Base-by-base conservation (phyloP, 2,888 invertebrate species). In the Lydus trimaculatus region DNA sequence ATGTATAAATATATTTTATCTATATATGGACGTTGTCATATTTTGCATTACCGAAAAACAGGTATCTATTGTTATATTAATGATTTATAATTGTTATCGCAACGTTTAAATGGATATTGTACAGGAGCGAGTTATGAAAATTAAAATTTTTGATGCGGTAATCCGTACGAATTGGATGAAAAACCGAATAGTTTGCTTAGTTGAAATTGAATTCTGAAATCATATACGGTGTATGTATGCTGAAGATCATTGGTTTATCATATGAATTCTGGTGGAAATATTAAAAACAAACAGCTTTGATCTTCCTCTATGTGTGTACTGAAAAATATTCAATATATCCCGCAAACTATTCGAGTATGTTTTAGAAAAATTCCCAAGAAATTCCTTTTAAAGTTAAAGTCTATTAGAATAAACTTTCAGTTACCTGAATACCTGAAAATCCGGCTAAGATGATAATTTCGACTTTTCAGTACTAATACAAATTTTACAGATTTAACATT, bases 1-100 rank as follows among this genome's bases (percentile, higher is more conserved):
- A 5, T 78, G 74, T 81, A 78, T 81, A 81, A 81, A 81, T 80
- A 80, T 78, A 79, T 78, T 76, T 78, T 77, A 78, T 78, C 76
- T 73, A 79, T 79, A 77, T 78, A 76, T 78, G 78, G 76, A 75
- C 77, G 72, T 75, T 74, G 74, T 76, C 77, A 77, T 70, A 70
- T 72, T 64, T 39, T 48, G 58, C 62, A 59, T 4, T 23, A 25
- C 48, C 20, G 9, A 15, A 52, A 52, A 52, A 52, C 13, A 25
- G 11, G 20, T 48, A 48, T 33, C 33, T 5, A n/a, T 39, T 39
- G 13, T n/a, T n/a, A n/a, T n/a, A n/a, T n/a, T n/a, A 48, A 52
- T 52, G 25, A 52, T 52, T 52, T 52, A 52, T 11, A 23, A 52
- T 52, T 52, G 52, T 52, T 17, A 52, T 5, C 15, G 13, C 1